phyloP scores from a whole-genome alignment of 2,888 invertebrate genomes.

The Plebejus anna region DNA sequence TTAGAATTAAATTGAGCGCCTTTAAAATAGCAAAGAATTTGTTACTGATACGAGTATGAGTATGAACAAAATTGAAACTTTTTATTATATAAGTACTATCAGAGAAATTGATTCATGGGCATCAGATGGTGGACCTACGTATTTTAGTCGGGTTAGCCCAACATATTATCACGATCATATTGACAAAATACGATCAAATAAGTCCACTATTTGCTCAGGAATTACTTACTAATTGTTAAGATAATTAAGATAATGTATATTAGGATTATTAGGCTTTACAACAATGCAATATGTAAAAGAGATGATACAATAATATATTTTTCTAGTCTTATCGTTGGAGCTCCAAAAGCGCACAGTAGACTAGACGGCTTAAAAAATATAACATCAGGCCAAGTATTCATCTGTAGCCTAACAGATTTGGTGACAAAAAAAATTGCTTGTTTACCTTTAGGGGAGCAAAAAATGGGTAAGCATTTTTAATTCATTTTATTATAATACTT shows the following conservation, averaged over 20 bases:
- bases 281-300: no score
- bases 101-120: neutral
- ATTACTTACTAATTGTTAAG: no score
- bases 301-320: neutral
- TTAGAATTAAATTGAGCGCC: neutral
- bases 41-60: neutral
- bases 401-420: conserved; percentile 46
- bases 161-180: no score
- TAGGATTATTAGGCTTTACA: no score
- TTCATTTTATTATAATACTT: conserved; percentile 5
- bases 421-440: conserved; percentile 45
- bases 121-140: no score
- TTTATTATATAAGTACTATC: neutral
- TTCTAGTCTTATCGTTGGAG: conserved; percentile 58
- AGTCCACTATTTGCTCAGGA: no score
- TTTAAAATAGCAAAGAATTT: neutral
- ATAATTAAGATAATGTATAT: no score
- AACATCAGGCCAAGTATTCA: conserved; percentile 52
- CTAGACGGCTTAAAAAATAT: conserved; percentile 31
- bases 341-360: conserved; percentile 53
- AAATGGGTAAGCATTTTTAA: conserved; percentile 39
- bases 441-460: conserved; percentile 40
- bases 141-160: no score
- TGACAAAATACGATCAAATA: no score
- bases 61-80: neutral